A percentile compares a stretch with the other conserved stretches of the same genome.
Conservation (phyloP, 2,113 vertebrate species). For the Ophthalmolycus amberensis region DNA sequence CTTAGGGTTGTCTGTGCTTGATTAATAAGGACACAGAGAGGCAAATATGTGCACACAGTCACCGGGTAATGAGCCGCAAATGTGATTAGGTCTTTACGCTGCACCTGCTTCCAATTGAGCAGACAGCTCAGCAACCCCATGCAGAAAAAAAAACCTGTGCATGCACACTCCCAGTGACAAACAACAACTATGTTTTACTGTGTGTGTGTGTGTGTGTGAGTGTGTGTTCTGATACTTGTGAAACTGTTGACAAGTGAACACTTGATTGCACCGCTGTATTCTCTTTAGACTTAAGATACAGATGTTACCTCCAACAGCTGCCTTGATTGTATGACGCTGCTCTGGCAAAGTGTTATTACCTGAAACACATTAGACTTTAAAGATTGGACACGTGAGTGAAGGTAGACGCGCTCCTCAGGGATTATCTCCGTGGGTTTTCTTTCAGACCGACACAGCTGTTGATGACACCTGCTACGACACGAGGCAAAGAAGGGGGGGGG, state of each 20-base stretch:
- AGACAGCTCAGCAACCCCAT: slow-evolving; percentile 67
- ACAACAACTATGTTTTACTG: slow-evolving; percentile 63
- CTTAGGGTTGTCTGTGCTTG: slow-evolving; percentile 81
- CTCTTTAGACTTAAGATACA: slow-evolving; percentile 60
- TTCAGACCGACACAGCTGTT: slow-evolving; percentile 11
- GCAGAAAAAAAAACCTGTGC: slow-evolving; percentile 57
- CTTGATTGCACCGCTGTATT: slow-evolving; percentile 64
- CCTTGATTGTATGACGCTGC: slow-evolving; percentile 22
- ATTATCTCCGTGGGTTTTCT: slow-evolving; percentile 36
- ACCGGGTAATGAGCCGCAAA: slow-evolving; percentile 82
- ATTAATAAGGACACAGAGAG: slow-evolving; percentile 84
- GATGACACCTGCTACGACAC: slow-evolving; percentile 42
- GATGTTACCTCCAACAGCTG: slow-evolving; percentile 47
- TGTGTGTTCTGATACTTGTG: slow-evolving; percentile 50
- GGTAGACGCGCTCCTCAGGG: neutral
- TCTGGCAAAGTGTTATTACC: slow-evolving; percentile 18
- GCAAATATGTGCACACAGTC: slow-evolving; percentile 84
- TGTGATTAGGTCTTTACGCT: slow-evolving; percentile 83
- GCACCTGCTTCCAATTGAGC: slow-evolving; percentile 83
- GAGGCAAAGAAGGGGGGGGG: neutral
- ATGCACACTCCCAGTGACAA: slow-evolving; percentile 46
- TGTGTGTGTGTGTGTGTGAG: slow-evolving; percentile 25
- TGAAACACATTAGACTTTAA: slow-evolving; percentile 8
- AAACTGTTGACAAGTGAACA: slow-evolving; percentile 62
- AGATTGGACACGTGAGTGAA: slow-evolving; percentile 3